phyloP scores from a whole-genome alignment of 2,888 invertebrate genomes.

The Cantharis rufa region DNA sequence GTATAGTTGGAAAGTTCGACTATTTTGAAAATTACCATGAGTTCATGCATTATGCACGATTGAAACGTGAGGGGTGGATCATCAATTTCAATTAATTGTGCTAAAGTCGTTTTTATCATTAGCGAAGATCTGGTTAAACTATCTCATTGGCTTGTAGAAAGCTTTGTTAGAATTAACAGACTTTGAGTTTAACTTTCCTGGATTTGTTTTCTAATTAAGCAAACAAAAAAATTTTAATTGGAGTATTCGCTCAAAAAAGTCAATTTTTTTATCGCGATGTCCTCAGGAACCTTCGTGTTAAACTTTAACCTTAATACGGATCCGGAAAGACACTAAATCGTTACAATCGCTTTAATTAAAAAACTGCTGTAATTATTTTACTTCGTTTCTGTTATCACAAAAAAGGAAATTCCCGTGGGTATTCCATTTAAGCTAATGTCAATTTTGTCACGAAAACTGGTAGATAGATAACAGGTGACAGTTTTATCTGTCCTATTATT shows the following conservation, averaged over 20 bases:
- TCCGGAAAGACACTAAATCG: not conserved
- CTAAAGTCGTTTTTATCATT: not conserved
- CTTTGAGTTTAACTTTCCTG: not conserved
- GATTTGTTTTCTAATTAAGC: not conserved
- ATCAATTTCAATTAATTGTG: not conserved
- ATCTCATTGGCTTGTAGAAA: not conserved
- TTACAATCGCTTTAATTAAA: not conserved
- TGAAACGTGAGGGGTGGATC: not conserved
- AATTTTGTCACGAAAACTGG: not conserved
- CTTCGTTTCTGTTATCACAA: not conserved
- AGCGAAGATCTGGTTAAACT: not conserved
- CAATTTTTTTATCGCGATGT: not conserved
- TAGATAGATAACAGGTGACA: not conserved
- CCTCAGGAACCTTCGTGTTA: not conserved
- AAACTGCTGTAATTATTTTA: not conserved
- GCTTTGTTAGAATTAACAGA: not conserved
- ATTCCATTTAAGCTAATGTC: not conserved
- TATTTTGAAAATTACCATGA: not conserved
- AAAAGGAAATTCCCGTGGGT: not conserved
- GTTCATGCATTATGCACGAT: not conserved
- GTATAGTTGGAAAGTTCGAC: not conserved
- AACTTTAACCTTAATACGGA: not conserved
- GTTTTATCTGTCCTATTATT: not conserved
- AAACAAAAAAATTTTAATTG: not conserved
- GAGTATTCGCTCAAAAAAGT: not conserved